phyloP scores from a whole-genome alignment of 2,888 invertebrate species.

The Callyntrura guangdongensis region DNA sequence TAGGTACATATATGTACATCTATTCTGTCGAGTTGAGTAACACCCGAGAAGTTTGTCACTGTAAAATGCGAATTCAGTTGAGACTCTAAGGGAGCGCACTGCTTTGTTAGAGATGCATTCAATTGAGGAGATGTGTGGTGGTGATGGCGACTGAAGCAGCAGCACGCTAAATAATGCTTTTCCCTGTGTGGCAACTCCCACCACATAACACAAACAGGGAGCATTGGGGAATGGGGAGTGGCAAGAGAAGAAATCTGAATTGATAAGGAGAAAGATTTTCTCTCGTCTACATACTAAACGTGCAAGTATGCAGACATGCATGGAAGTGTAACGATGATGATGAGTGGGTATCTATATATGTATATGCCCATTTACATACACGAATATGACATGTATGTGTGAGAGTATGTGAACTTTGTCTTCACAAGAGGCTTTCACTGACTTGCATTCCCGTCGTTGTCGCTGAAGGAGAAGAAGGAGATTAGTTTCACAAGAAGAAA shows the following conservation, averaged over 20 bases:
- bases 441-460: too few relatives aligned
- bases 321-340: too few relatives aligned
- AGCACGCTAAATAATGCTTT: background rate
- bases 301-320: background rate
- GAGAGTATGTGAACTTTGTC: slow-evolving; percentile 9
- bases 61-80: background rate
- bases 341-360: too few relatives aligned
- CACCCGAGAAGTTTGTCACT: too few relatives aligned
- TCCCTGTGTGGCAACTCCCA: background rate
- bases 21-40: background rate
- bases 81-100: background rate
- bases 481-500: slow-evolving; percentile 62
- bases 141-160: too few relatives aligned
- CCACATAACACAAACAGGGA: background rate
- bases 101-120: slow-evolving; percentile 2
- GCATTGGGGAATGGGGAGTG: background rate
- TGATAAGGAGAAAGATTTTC: background rate
- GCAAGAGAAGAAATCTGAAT: background rate
- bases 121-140: too few relatives aligned
- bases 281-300: too few relatives aligned
- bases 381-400: background rate
- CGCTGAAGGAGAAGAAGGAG: slow-evolving; percentile 57
- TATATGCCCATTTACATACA: background rate
- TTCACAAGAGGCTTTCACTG: slow-evolving; percentile 54
- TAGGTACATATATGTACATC: background rate